Conservation (phyloP, 2,888 invertebrate genomes). For the Dolomedes plantarius region DNA sequence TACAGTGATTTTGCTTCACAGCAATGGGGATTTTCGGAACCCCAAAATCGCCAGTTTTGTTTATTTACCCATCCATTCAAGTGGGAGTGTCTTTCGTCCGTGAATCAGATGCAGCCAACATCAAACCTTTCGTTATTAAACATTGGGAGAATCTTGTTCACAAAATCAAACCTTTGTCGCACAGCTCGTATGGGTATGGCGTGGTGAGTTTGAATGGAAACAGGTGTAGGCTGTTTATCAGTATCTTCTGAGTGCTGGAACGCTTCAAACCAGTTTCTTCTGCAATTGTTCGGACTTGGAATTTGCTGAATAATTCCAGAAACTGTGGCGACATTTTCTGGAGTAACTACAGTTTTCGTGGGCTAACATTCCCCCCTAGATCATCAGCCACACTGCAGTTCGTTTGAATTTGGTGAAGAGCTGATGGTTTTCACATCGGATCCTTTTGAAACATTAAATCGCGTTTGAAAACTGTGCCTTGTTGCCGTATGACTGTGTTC, state of each 20-base stretch:
- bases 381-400: neutral
- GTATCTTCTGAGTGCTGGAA: constrained; percentile 1
- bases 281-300: constrained; percentile 2
- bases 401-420: neutral
- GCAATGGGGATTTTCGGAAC: neutral
- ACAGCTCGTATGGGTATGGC: neutral
- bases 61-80: neutral
- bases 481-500: neutral
- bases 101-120: neutral
- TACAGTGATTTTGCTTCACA: constrained; percentile 1
- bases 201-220: neutral
- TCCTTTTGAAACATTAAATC: constrained; percentile 18
- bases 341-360: constrained; percentile 1
- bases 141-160: too few species aligned
- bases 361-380: neutral
- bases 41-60: neutral
- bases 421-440: neutral
- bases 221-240: constrained; percentile 9
- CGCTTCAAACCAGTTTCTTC: constrained; percentile 23
- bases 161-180: neutral
- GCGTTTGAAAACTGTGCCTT: constrained; percentile 10
- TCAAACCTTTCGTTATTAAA: neutral
- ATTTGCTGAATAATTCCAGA: neutral
- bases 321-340: constrained; percentile 12
- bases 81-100: neutral